phyloP scores from a whole-genome alignment of 2,797 vertebrate genomes.

The Phataginus tricuspis region DNA sequence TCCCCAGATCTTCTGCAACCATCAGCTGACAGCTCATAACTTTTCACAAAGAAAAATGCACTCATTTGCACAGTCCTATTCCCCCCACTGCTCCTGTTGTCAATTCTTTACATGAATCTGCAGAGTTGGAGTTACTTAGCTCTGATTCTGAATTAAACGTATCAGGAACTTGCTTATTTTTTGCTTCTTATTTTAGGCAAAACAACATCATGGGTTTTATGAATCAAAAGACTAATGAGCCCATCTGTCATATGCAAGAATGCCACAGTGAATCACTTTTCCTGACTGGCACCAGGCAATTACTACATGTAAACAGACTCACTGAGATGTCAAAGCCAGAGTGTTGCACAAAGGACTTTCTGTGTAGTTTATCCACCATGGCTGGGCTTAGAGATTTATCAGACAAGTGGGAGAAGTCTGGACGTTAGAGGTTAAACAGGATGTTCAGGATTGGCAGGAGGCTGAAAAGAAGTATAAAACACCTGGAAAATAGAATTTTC shows the following conservation, averaged over 20 bases:
- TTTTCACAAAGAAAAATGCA: slow-evolving; percentile 18
- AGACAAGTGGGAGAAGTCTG: background rate
- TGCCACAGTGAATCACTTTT: slow-evolving; percentile 60
- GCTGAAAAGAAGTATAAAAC: background rate
- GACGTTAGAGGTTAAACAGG: background rate
- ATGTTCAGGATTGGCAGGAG: background rate
- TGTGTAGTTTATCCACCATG: background rate
- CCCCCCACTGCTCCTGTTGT: background rate
- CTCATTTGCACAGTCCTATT: background rate
- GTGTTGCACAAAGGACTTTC: background rate
- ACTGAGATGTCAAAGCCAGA: slow-evolving; percentile 64
- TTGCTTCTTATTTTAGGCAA: slow-evolving; percentile 66
- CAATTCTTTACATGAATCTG: background rate
- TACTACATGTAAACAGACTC: slow-evolving; percentile 67
- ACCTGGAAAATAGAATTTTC: background rate
- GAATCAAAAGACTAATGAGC: slow-evolving; percentile 76
- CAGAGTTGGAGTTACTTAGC: slow-evolving; percentile 43
- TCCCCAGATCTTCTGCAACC: background rate
- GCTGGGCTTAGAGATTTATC: slow-evolving; percentile 10
- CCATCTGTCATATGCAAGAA: slow-evolving; percentile 73
- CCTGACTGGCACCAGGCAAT: slow-evolving; percentile 64
- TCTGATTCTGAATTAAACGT: slow-evolving; percentile 69
- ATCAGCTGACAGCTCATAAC: background rate
- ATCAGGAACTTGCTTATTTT: slow-evolving; percentile 61
- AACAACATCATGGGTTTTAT: slow-evolving; percentile 64